phyloP scores from a whole-genome alignment of 2,797 vertebrate genomes.

The Lagodon rhomboides region DNA sequence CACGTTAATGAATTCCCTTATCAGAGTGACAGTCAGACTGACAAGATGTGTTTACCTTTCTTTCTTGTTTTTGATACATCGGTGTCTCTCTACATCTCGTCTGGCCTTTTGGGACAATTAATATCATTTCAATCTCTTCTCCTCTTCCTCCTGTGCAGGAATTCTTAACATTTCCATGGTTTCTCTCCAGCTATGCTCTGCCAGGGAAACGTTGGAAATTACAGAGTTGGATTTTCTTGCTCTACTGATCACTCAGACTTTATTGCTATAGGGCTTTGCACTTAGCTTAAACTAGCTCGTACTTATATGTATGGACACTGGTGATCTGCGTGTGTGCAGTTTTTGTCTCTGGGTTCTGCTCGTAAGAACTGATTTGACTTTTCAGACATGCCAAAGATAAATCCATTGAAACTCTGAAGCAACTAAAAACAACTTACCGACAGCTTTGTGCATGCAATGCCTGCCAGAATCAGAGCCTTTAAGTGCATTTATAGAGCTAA shows the following conservation, averaged over 20 bases:
- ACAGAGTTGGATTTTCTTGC: conserved; percentile 43
- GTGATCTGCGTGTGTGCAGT: background rate
- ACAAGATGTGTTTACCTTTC: background rate
- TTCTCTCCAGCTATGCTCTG: conserved; percentile 40
- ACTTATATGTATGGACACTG: background rate
- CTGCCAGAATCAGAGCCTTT: conserved; percentile 24
- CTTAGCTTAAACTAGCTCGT: conserved; percentile 35
- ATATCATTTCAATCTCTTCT: conserved; percentile 25
- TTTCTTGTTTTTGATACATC: background rate
- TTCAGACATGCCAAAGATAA: conserved; percentile 21
- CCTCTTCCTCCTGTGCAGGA: conserved; percentile 16
- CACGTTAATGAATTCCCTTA: background rate
- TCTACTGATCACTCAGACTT: conserved; percentile 38
- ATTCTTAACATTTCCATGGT: conserved; percentile 42
- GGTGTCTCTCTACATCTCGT: background rate
- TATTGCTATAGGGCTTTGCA: conserved; percentile 28
- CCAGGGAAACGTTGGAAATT: conserved; percentile 44
- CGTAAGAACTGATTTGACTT: conserved; percentile 32
- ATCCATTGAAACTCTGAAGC: background rate
- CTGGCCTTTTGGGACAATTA: background rate
- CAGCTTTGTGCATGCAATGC: conserved; percentile 19
- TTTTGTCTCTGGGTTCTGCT: conserved; percentile 1
- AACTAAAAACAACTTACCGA: conserved; percentile 3
- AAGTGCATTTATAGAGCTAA: conserved; percentile 11
- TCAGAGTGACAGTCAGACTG: background rate